phyloP scores from a whole-genome alignment of 2,888 invertebrate genomes.

The Kryphioiulus occultus region DNA sequence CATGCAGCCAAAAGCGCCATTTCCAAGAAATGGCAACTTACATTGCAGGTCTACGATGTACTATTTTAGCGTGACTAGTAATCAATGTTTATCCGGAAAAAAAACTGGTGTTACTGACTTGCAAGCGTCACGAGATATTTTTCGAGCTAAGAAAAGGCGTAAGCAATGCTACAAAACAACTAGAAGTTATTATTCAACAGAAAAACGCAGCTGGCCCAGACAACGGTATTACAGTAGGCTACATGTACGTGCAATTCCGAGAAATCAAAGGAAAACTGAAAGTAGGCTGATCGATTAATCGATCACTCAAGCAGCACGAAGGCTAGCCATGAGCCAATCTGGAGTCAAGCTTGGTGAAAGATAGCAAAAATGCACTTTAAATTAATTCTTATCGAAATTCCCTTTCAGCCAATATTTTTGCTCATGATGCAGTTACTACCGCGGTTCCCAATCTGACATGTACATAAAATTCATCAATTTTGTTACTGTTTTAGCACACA shows the following conservation, averaged over 20 bases:
- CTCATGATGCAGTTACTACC: too few species aligned
- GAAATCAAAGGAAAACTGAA: neutral
- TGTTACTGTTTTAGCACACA: too few species aligned
- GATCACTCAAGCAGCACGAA: neutral
- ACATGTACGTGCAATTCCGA: neutral
- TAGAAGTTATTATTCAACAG: too few species aligned
- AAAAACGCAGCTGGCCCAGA: neutral
- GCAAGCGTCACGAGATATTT: neutral
- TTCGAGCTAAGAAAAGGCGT: neutral
- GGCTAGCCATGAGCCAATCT: neutral
- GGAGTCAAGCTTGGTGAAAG: neutral
- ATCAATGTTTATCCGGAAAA: neutral
- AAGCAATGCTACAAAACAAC: neutral
- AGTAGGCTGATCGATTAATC: slow-evolving; percentile 12
- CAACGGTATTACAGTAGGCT: too few species aligned
- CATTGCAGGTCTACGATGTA: too few species aligned
- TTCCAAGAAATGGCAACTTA: neutral
- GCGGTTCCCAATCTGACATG: too few species aligned
- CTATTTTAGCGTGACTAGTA: neutral
- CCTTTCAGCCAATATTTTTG: too few species aligned
- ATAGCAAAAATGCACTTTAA: neutral
- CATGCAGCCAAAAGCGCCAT: neutral
- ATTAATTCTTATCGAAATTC: neutral
- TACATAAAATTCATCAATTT: too few species aligned
- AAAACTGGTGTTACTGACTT: neutral